A percentile compares a stretch with the other conserved stretches of the same genome.
phyloP scores from a whole-genome alignment of 1,140 invertebrate species.

The Drosophila nasuta region DNA sequence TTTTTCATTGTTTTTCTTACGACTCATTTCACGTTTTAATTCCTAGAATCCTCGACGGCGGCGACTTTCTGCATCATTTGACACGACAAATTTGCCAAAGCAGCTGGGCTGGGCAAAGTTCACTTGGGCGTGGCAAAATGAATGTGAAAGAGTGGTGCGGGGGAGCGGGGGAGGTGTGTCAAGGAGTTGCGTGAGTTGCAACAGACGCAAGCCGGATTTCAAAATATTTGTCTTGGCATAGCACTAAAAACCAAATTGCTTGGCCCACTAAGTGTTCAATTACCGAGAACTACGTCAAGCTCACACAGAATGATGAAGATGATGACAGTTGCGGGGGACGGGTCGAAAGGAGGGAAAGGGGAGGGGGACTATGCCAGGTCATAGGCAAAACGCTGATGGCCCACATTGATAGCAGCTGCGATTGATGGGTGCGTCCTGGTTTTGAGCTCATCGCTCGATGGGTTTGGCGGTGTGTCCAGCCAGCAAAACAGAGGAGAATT shows the following conservation, averaged over 20 bases:
- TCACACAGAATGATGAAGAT: slow-evolving; percentile 20
- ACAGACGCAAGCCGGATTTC: slow-evolving; percentile 40
- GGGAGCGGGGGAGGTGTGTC: not conserved
- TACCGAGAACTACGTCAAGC: slow-evolving; percentile 54
- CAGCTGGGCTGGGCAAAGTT: slow-evolving; percentile 53
- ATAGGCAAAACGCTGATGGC: slow-evolving; percentile 53
- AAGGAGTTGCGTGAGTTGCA: slow-evolving; percentile 29
- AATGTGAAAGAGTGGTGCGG: not conserved
- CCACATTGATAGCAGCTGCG: slow-evolving; percentile 81
- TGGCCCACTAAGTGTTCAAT: slow-evolving; percentile 80
- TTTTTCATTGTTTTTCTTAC: slow-evolving; percentile 83
- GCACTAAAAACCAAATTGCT: slow-evolving; percentile 71
- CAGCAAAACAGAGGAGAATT: slow-evolving; percentile 38
- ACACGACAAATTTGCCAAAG: slow-evolving; percentile 75
- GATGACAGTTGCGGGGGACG: slow-evolving; percentile 32
- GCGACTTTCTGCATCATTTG: slow-evolving; percentile 80
- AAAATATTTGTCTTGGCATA: slow-evolving; percentile 74
- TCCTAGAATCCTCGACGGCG: slow-evolving; percentile 68
- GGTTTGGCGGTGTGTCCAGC: slow-evolving; percentile 53
- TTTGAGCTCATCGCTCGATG: not conserved
- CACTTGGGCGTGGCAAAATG: slow-evolving; percentile 27
- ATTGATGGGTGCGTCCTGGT: slow-evolving; percentile 56
- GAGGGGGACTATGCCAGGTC: not conserved
- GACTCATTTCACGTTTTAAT: slow-evolving; percentile 83
- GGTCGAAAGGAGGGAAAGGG: slow-evolving; percentile 6